Conservation (phyloP, 2,113 vertebrate species). For the Hipposideros armiger region DNA sequence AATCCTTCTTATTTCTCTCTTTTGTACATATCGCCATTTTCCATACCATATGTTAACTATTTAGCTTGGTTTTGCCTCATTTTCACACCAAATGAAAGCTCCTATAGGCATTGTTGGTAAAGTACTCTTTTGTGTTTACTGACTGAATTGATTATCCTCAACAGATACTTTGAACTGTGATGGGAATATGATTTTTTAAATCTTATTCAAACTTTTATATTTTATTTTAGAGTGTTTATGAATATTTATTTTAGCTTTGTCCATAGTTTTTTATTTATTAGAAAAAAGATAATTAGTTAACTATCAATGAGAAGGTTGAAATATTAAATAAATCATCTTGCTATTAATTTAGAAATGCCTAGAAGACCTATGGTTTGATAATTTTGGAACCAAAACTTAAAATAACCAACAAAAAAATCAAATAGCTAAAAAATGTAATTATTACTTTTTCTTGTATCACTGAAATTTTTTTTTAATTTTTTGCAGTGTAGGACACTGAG, state of each 20-base stretch:
- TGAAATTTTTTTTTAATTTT: neutral
- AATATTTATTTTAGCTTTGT: slow-evolving; percentile 30
- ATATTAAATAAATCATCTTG: slow-evolving; percentile 21
- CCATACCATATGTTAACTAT: neutral
- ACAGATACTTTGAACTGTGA: neutral
- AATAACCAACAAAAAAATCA: neutral
- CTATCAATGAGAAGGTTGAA: neutral
- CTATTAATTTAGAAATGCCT: neutral
- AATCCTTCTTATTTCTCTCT: neutral
- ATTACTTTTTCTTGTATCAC: neutral
- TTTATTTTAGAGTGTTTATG: neutral
- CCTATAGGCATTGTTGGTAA: neutral
- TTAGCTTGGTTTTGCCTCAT: neutral
- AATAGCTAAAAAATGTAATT: neutral
- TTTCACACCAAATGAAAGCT: neutral
- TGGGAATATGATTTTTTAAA: neutral
- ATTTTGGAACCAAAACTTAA: neutral
- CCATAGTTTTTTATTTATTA: neutral
- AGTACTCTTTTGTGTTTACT: neutral
- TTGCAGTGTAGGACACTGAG: neutral
- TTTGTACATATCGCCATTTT: neutral
- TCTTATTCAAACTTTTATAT: neutral
- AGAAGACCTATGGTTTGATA: neutral
- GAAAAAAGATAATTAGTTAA: neutral
- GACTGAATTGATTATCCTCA: neutral